Conservation (phyloP, 92 coral and sea anemone genomes). For the Zoanthus sansibaricus region DNA sequence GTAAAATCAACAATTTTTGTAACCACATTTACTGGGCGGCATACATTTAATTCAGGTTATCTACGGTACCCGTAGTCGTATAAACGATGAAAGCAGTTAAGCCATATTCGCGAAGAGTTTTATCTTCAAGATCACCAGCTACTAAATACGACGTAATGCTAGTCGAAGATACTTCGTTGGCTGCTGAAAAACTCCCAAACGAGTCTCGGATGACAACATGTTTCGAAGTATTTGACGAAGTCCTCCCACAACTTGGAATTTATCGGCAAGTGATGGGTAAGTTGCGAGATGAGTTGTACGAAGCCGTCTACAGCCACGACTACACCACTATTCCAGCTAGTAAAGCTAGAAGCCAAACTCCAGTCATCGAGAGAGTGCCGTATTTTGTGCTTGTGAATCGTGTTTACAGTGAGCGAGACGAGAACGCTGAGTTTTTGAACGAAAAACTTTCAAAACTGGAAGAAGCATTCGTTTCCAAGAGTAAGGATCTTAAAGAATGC, state of each 20-base stretch:
- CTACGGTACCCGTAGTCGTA: no score
- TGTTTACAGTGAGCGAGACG: constrained; percentile 81
- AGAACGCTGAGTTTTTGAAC: constrained; percentile 76
- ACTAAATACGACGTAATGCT: constrained; percentile 93
- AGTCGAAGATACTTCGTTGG: constrained; percentile 75
- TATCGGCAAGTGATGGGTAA: constrained; percentile 85
- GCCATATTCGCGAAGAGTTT: constrained; percentile 59
- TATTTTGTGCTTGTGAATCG: constrained; percentile 90
- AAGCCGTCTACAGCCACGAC: constrained; percentile 91
- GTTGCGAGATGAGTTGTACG: constrained; percentile 92
- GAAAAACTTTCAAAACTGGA: constrained; percentile 67
- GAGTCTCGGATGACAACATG: constrained; percentile 84
- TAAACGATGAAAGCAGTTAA: constrained; percentile 28
- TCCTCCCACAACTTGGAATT: constrained; percentile 83
- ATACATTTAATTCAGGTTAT: not conserved
- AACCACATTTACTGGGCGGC: not conserved
- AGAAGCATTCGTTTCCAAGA: constrained; percentile 57
- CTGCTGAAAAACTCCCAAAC: constrained; percentile 70
- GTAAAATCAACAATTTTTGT: not conserved
- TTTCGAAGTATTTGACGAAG: constrained; percentile 90
- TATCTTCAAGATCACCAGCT: constrained; percentile 90
- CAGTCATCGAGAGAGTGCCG: constrained; percentile 86
- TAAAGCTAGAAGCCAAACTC: constrained; percentile 63
- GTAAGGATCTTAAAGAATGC: constrained; percentile 52
- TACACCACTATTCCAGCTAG: constrained; percentile 85